Evolutionary conservation across 2,113 vertebrate species (phyloP).

Genomic region (Onychostoma macrolepis): DNA sequence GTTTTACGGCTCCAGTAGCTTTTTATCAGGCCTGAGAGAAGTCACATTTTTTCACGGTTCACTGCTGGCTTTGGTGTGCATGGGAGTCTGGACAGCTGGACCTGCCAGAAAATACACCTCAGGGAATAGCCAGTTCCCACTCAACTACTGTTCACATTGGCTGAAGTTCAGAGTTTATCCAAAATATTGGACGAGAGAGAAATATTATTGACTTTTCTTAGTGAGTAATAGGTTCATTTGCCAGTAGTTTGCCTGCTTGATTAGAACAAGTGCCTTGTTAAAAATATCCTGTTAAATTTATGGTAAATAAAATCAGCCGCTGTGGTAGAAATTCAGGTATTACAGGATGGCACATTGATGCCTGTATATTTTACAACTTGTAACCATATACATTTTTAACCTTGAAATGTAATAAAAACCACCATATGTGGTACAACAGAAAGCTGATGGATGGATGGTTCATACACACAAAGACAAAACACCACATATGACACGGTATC

Average conservation of each 20-base stretch:
- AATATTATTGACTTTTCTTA: background rate
- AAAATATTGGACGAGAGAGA: background rate
- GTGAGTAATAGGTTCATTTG: background rate
- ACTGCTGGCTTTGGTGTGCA: background rate
- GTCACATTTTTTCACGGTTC: slow-evolving; percentile 1
- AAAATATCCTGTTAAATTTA: background rate
- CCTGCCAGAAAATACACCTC: slow-evolving; percentile 1
- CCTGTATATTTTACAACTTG: background rate
- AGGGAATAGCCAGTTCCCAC: background rate
- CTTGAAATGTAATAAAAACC: background rate
- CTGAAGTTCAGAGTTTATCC: slow-evolving; percentile 7
- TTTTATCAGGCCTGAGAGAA: background rate
- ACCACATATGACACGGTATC: background rate
- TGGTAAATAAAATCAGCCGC: background rate
- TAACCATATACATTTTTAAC: background rate
- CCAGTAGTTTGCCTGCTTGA: background rate
- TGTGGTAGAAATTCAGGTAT: background rate
- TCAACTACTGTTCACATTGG: slow-evolving; percentile 10
- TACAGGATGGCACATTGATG: background rate
- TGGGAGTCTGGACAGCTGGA: slow-evolving; percentile 27
- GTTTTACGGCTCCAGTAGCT: slow-evolving; percentile 1
- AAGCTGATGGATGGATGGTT: background rate
- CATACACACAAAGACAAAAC: background rate
- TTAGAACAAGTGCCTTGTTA: background rate
- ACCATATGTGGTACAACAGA: background rate